Percentiles rank a stretch among this genome's conserved stretches.
These are phyloP conservation scores for Drosophila rufa DNA, from an alignment of 1,140 invertebrate species.

Conservation along the genomic window DNA sequence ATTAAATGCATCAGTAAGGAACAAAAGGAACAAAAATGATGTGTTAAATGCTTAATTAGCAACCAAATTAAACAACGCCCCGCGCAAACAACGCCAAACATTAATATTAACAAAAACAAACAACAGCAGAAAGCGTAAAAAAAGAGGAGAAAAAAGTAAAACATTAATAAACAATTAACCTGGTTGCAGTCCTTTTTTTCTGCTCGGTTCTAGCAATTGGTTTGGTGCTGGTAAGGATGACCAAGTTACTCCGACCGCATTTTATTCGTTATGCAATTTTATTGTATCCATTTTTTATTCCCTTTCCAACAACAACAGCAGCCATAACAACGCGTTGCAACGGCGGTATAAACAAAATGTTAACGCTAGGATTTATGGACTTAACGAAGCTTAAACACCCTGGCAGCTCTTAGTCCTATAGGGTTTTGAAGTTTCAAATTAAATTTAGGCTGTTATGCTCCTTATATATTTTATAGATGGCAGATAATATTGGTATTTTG, in stretches of 20 bases:
- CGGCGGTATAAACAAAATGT: not conserved
- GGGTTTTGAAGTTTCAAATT: not conserved
- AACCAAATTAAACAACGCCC: slow-evolving; percentile 63
- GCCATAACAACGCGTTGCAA: slow-evolving; percentile 43
- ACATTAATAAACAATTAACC: slow-evolving; percentile 69
- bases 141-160: slow-evolving; percentile 33
- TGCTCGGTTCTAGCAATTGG: slow-evolving; percentile 25
- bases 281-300: slow-evolving; percentile 66
- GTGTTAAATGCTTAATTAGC: slow-evolving; percentile 75
- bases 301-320: slow-evolving; percentile 19
- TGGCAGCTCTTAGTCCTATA: not conserved
- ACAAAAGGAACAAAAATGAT: slow-evolving; percentile 43
- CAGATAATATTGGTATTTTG: too few species aligned
- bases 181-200: slow-evolving; percentile 30
- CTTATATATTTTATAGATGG: too few species aligned
- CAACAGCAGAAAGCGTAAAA: slow-evolving; percentile 6
- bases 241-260: slow-evolving; percentile 55
- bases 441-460: too few species aligned
- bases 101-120: slow-evolving; percentile 34
- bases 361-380: not conserved
- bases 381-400: not conserved
- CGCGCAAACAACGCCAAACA: slow-evolving; percentile 35
- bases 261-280: slow-evolving; percentile 69
- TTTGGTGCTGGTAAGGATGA: slow-evolving; percentile 21
- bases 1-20: slow-evolving; percentile 29